A percentile compares a stretch with the other conserved stretches of the same genome.
Evolutionary conservation across 2,888 invertebrate species (phyloP).

Genomic region (Creontiades dilutus): DNA sequence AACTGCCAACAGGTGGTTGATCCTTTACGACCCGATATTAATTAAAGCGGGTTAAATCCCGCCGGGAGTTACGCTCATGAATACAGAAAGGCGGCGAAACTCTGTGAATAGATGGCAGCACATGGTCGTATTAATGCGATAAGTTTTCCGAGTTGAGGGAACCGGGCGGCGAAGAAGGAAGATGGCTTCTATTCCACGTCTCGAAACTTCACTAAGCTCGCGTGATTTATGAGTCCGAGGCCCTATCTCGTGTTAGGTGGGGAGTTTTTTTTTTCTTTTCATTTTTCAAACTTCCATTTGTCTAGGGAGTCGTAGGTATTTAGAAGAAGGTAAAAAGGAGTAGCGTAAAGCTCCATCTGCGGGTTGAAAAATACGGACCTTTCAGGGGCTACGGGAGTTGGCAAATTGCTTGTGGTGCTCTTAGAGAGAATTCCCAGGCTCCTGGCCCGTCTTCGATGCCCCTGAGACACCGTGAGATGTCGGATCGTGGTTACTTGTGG

Average conservation of each 20-base stretch:
- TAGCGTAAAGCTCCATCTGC: not conserved
- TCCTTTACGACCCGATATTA: conserved; percentile 61
- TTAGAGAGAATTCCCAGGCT: not conserved
- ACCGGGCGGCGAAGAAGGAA: not conserved
- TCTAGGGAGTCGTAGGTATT: conserved; percentile 14
- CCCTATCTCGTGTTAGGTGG: not conserved
- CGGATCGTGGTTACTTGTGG: not conserved
- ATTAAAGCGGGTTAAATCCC: conserved; percentile 53
- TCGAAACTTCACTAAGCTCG: conserved; percentile 2
- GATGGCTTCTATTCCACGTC: not conserved
- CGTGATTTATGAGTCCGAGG: conserved; percentile 22
- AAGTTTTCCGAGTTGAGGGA: conserved; percentile 29
- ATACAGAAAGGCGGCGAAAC: conserved; percentile 56
- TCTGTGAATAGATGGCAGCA: conserved; percentile 42
- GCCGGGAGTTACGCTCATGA: conserved; percentile 29
- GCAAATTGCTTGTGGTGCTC: not conserved
- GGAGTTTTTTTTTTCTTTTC: not conserved
- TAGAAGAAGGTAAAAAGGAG: not conserved
- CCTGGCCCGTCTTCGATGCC: not conserved
- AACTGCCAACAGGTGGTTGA: conserved; percentile 52
- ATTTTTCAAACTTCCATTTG: conserved; percentile 18
- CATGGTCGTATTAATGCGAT: conserved; percentile 51
- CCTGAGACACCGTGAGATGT: not conserved
- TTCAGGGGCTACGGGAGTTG: not conserved
- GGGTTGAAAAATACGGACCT: conserved; percentile 13